Conservation (phyloP, 2,113 vertebrate genomes). For the Amblyornis subalaris region DNA sequence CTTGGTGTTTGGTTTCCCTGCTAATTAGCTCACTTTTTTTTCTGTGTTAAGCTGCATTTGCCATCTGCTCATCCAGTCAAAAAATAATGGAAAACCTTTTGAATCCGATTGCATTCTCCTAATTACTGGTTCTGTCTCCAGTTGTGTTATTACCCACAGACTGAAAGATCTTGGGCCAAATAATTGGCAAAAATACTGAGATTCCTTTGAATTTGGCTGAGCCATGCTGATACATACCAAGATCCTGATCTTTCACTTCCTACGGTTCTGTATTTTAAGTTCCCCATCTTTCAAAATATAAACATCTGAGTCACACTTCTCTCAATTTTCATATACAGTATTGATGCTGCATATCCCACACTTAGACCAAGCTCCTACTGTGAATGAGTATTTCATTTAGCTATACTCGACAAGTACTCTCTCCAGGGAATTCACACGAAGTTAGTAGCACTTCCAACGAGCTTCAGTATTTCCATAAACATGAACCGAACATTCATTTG, state of each 20-base stretch:
- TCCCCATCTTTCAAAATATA: neutral
- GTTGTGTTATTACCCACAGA: slow-evolving; percentile 40
- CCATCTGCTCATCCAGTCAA: slow-evolving; percentile 61
- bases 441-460: neutral
- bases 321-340: neutral
- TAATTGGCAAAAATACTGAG: slow-evolving; percentile 19
- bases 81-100: slow-evolving; percentile 55
- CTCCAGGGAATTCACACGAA: neutral
- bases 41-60: slow-evolving; percentile 47
- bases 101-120: slow-evolving; percentile 6
- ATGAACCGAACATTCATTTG: neutral
- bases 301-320: neutral
- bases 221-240: neutral
- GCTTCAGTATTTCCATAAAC: neutral
- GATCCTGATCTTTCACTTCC: slow-evolving; percentile 11
- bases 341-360: neutral
- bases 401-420: neutral
- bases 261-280: slow-evolving; percentile 19
- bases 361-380: neutral
- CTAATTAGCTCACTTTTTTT: slow-evolving; percentile 54
- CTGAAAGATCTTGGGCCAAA: slow-evolving; percentile 32
- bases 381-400: slow-evolving; percentile 9
- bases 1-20: slow-evolving; percentile 52
- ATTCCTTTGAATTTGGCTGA: slow-evolving; percentile 29
- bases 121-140: slow-evolving; percentile 48